Evolutionary conservation across 2,797 vertebrate genomes (phyloP).

Genomic region (Tamandua tetradactyla): DNA sequence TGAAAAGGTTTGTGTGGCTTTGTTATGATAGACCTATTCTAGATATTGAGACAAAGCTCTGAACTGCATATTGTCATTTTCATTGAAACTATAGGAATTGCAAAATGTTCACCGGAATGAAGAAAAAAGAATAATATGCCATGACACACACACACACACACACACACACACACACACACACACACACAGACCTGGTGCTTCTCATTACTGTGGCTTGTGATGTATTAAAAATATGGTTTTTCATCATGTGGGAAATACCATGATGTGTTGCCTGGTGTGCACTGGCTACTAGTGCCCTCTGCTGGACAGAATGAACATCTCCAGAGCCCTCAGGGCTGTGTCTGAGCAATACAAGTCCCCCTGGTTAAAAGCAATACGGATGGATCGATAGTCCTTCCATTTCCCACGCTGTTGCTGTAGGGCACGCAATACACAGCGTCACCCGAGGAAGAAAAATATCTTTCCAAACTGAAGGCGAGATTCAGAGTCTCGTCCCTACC

Average conservation of each 20-base stretch:
- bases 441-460: neutral
- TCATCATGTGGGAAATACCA: conserved; percentile 14
- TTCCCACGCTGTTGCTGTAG: neutral
- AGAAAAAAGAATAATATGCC: neutral
- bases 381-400: neutral
- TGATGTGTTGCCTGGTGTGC: conserved; percentile 7
- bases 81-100: neutral
- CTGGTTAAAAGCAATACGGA: neutral
- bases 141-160: neutral
- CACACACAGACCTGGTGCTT: neutral
- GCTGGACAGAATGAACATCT: conserved; percentile 65
- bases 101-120: neutral
- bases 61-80: conserved; percentile 35
- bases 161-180: neutral
- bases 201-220: neutral
- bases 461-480: neutral
- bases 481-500: neutral
- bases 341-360: neutral
- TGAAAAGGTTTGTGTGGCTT: conserved; percentile 32
- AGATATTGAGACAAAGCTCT: neutral
- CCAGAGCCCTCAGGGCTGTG: neutral
- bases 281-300: conserved; percentile 76
- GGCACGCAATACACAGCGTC: neutral
- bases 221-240: conserved; percentile 31
- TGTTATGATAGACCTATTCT: conserved; percentile 16